Percentiles rank a stretch among this genome's conserved stretches.
These are phyloP conservation scores for Dasypolia templi DNA, from an alignment of 2,888 invertebrate species.

Conservation along the genomic window DNA sequence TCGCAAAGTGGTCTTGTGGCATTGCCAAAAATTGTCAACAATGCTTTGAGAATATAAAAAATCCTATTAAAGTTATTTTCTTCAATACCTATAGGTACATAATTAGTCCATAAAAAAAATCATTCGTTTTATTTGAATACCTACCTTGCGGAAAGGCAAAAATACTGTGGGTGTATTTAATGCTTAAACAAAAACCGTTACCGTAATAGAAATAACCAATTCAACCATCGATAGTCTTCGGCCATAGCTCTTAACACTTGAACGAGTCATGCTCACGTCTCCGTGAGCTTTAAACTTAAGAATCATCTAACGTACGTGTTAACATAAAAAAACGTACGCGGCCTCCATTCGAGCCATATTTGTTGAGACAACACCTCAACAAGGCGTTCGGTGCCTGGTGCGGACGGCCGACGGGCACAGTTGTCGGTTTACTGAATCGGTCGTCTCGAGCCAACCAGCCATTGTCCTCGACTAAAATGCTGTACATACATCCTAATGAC, in stretches of 20 bases:
- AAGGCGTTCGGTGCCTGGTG: slow-evolving; percentile 5
- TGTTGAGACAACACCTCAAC: slow-evolving; percentile 35
- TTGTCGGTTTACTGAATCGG: slow-evolving; percentile 46
- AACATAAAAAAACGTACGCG: slow-evolving; percentile 15
- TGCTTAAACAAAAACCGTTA: background rate
- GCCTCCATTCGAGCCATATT: slow-evolving; percentile 21
- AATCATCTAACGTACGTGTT: slow-evolving; percentile 19
- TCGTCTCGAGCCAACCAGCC: slow-evolving; percentile 55
- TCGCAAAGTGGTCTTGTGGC: background rate
- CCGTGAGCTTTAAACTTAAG: slow-evolving; percentile 11
- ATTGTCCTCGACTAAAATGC: slow-evolving; percentile 71
- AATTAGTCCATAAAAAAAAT: too few species aligned
- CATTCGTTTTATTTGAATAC: too few species aligned
- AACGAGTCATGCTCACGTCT: slow-evolving; percentile 21
- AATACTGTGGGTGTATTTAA: background rate
- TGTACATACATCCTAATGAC: slow-evolving; percentile 73
- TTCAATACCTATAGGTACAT: background rate
- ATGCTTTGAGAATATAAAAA: background rate
- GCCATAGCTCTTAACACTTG: slow-evolving; percentile 8
- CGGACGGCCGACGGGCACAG: background rate
- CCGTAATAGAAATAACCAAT: slow-evolving; percentile 19
- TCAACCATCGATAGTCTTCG: slow-evolving; percentile 43
- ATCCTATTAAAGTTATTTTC: background rate
- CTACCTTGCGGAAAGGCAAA: background rate
- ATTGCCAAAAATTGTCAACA: background rate